A percentile compares a stretch with the other conserved stretches of the same genome.
These are phyloP conservation scores for Siniperca scherzeri DNA, from an alignment of 2,797 vertebrate genomes.

Conservation along the genomic window DNA sequence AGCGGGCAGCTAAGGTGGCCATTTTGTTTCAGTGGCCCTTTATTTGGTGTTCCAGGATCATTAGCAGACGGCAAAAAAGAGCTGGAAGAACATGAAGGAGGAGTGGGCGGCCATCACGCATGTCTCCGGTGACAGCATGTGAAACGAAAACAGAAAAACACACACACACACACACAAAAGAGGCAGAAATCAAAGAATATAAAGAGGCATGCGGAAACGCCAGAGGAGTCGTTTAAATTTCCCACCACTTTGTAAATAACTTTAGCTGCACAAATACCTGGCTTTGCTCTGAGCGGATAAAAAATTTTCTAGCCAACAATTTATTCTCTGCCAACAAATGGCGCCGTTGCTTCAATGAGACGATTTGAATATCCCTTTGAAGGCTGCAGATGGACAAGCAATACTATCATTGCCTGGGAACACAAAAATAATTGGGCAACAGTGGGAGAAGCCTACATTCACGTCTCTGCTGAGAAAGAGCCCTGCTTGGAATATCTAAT, in stretches of 20 bases:
- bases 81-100: conserved; percentile 68
- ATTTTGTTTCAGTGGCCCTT: conserved; percentile 78
- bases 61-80: conserved; percentile 59
- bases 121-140: conserved; percentile 66
- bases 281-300: conserved; percentile 57
- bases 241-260: conserved; percentile 77
- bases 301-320: conserved; percentile 61
- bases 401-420: conserved; percentile 75
- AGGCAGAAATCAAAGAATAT: conserved; percentile 32
- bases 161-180: neutral
- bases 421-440: conserved; percentile 80
- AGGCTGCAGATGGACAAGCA: conserved; percentile 80
- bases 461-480: conserved; percentile 58
- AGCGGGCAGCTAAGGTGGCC: conserved; percentile 75
- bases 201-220: conserved; percentile 17
- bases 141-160: conserved; percentile 26
- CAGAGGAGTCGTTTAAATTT: conserved; percentile 72
- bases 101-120: conserved; percentile 53
- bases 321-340: conserved; percentile 73
- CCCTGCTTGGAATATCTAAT: conserved; percentile 69
- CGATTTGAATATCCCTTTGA: conserved; percentile 79
- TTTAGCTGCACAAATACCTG: conserved; percentile 78
- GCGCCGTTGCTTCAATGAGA: conserved; percentile 69
- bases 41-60: conserved; percentile 72
- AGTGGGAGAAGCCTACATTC: conserved; percentile 63